phyloP scores from a whole-genome alignment of 2,888 invertebrate species.

The Cephalotes varians region DNA sequence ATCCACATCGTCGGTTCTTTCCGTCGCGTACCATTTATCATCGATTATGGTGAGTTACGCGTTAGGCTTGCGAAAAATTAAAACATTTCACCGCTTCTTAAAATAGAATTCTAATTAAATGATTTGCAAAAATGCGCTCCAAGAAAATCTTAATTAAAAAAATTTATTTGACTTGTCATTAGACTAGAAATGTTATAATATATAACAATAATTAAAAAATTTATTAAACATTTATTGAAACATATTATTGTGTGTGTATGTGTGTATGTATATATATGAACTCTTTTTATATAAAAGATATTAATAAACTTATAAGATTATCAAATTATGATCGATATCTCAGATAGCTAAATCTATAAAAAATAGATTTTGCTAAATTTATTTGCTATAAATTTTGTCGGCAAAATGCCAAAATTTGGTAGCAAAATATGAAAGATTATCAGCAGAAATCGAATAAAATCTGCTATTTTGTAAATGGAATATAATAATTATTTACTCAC shows the following conservation, averaged over 20 bases:
- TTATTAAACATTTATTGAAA: too few relatives aligned
- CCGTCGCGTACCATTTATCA: background rate
- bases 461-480: background rate
- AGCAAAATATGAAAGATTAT: background rate
- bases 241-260: too few relatives aligned
- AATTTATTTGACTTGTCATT: background rate
- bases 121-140: background rate
- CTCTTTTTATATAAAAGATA: constrained; percentile 8
- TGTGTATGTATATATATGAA: too few relatives aligned
- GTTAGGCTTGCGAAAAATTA: background rate
- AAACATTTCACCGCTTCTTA: background rate
- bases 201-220: background rate
- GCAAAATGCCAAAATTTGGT: background rate
- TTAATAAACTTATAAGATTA: background rate
- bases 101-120: background rate
- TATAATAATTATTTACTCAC: too few relatives aligned
- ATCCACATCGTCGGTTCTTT: background rate
- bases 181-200: background rate
- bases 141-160: background rate
- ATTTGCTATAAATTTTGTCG: background rate
- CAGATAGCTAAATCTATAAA: background rate
- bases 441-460: background rate
- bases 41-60: constrained; percentile 20
- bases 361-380: background rate
- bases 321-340: background rate